Evolutionary conservation across 2,113 vertebrate genomes (phyloP).

Genomic region (Nannobrachium achirus): DNA sequence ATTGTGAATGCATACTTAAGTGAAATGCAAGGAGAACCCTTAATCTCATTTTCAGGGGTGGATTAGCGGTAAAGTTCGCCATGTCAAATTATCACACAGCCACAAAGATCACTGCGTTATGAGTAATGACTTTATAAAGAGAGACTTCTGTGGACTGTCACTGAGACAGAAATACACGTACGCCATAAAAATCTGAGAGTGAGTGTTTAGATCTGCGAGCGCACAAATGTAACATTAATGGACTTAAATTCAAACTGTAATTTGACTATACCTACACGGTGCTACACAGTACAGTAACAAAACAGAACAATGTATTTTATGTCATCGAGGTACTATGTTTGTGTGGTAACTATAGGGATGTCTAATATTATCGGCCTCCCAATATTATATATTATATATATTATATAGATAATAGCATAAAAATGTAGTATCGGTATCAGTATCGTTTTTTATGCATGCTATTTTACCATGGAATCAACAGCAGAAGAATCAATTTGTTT

Average conservation of each 20-base stretch:
- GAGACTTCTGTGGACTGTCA: conserved; percentile 18
- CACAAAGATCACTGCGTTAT: conserved; percentile 10
- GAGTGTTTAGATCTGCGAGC: not conserved
- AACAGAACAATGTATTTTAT: too few relatives aligned
- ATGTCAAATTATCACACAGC: conserved; percentile 44
- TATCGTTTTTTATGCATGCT: too few relatives aligned
- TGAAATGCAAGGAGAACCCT: conserved; percentile 59
- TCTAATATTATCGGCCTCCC: too few relatives aligned
- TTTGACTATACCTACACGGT: not conserved
- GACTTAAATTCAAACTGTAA: not conserved
- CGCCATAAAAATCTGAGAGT: not conserved
- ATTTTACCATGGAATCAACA: too few relatives aligned
- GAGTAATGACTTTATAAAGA: not conserved
- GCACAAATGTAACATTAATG: not conserved
- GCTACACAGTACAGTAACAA: too few relatives aligned
- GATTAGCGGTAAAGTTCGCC: conserved; percentile 57
- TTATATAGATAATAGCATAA: too few relatives aligned
- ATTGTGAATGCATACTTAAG: conserved; percentile 53
- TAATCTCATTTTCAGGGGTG: conserved; percentile 54
- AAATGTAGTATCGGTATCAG: too few relatives aligned
- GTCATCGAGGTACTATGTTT: too few relatives aligned
- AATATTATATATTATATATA: too few relatives aligned
- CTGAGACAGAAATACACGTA: not conserved
- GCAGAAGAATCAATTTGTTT: too few relatives aligned
- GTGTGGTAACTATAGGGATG: too few relatives aligned